Evolutionary conservation across 2,888 invertebrate genomes (phyloP).

Genomic region (Ectobius pallidus): DNA sequence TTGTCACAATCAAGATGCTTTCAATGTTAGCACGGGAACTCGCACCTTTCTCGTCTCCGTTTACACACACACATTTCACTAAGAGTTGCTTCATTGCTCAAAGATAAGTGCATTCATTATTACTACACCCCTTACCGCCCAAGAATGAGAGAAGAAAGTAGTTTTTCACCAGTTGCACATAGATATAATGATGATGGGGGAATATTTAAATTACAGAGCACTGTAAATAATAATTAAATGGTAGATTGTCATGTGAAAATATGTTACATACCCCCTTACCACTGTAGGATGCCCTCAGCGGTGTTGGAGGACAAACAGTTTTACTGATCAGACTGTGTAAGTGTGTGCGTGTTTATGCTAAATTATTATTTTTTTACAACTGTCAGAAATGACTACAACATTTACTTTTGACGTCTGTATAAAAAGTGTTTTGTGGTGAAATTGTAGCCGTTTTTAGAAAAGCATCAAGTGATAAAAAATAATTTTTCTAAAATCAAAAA

Average conservation of each 20-base stretch:
- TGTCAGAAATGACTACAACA: too few species aligned
- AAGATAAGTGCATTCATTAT: conserved; percentile 32
- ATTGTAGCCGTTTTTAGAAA: neutral
- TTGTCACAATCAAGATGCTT: conserved; percentile 15
- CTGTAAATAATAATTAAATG: conserved; percentile 20
- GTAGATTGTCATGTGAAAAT: neutral
- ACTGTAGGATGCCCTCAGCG: too few species aligned
- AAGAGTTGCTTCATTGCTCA: conserved; percentile 30
- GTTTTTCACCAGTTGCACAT: conserved; percentile 28
- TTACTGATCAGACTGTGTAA: neutral
- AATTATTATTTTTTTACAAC: neutral
- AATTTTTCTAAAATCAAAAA: too few species aligned
- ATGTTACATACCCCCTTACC: neutral
- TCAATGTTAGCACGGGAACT: conserved; percentile 11
- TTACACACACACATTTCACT: neutral
- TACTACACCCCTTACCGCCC: conserved; percentile 29
- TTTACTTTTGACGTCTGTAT: neutral
- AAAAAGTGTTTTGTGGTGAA: neutral
- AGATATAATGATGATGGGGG: conserved; percentile 10
- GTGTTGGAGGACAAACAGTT: neutral
- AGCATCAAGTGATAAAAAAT: too few species aligned
- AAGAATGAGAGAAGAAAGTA: neutral
- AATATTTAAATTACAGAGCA: neutral
- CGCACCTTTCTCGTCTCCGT: neutral
- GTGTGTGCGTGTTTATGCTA: neutral